phyloP scores from a whole-genome alignment of 2,113 vertebrate genomes.

The Alethe castanea region DNA sequence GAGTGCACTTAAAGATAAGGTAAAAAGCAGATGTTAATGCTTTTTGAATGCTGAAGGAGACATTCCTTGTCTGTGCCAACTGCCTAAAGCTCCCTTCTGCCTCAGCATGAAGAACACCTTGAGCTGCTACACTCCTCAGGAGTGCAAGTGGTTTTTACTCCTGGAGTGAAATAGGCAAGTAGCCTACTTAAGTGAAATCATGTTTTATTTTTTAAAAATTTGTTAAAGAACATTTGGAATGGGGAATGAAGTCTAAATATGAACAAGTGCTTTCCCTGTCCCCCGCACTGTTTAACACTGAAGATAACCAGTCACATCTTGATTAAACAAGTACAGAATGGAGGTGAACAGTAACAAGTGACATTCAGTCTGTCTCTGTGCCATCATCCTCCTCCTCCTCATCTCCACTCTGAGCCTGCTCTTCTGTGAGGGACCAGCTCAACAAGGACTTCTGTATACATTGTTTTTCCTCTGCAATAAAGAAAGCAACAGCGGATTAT shows the following conservation, averaged over 20 bases:
- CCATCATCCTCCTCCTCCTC: conserved; percentile 55
- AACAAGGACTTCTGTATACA: conserved; percentile 78
- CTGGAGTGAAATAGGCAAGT: not conserved
- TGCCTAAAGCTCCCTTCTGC: not conserved
- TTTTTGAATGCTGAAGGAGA: not conserved
- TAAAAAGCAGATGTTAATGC: not conserved
- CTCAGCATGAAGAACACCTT: not conserved
- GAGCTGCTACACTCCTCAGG: not conserved
- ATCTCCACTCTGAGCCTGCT: conserved; percentile 8
- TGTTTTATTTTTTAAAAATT: not conserved
- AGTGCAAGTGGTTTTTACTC: not conserved
- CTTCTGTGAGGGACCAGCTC: conserved; percentile 75
- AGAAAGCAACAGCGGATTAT: not conserved
- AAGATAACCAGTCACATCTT: not conserved
- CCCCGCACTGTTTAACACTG: not conserved
- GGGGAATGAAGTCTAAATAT: not conserved
- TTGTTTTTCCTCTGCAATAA: conserved; percentile 77
- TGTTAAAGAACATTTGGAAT: not conserved
- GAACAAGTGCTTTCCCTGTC: not conserved
- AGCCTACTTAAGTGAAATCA: not conserved
- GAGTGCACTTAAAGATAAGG: not conserved
- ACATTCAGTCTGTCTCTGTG: conserved; percentile 56
- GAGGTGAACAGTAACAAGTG: not conserved
- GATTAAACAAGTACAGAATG: not conserved
- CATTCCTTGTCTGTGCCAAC: not conserved